A percentile compares a stretch with the other conserved stretches of the same genome.
Conservation (phyloP, 2,888 invertebrate genomes). For the Congeria kusceri region DNA sequence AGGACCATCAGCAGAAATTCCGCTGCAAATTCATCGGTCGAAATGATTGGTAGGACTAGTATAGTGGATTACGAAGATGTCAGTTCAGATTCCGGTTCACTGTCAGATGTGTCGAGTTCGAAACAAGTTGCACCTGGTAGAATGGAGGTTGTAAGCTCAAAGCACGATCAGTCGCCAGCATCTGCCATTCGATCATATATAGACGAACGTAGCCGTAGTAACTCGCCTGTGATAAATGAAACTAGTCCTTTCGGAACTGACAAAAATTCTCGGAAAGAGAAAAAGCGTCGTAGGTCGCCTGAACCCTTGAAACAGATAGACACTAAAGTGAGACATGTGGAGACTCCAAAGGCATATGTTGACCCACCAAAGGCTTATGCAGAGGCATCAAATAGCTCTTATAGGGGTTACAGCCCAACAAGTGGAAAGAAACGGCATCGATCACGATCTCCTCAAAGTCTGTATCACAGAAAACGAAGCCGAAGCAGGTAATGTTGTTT, state of each 20-base stretch:
- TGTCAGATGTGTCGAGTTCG: conserved; percentile 56
- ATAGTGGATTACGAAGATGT: conserved; percentile 80
- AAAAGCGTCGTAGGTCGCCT: conserved; percentile 68
- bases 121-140: conserved; percentile 39
- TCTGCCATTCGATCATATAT: conserved; percentile 69
- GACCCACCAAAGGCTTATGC: conserved; percentile 78
- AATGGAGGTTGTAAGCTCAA: conserved; percentile 32
- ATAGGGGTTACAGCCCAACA: conserved; percentile 66
- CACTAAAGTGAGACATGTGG: conserved; percentile 37
- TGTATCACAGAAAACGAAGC: conserved; percentile 60
- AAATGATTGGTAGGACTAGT: conserved; percentile 60
- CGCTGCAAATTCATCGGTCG: conserved; percentile 45
- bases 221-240: conserved; percentile 73
- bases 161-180: conserved; percentile 69
- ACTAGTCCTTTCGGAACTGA: conserved; percentile 66
- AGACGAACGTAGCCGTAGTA: conserved; percentile 75
- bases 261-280: conserved; percentile 68
- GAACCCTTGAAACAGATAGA: conserved; percentile 47
- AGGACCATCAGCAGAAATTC: conserved; percentile 31
- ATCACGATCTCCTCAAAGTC: conserved; percentile 71
- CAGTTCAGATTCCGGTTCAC: conserved; percentile 80
- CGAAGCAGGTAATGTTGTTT: conserved; percentile 52
- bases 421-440: conserved; percentile 75
- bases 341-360: conserved; percentile 70
- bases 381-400: conserved; percentile 58